Percentiles rank a stretch among this genome's conserved stretches.
Evolutionary conservation across 2,113 vertebrate species (phyloP).

Genomic region (Ovibos moschatus): DNA sequence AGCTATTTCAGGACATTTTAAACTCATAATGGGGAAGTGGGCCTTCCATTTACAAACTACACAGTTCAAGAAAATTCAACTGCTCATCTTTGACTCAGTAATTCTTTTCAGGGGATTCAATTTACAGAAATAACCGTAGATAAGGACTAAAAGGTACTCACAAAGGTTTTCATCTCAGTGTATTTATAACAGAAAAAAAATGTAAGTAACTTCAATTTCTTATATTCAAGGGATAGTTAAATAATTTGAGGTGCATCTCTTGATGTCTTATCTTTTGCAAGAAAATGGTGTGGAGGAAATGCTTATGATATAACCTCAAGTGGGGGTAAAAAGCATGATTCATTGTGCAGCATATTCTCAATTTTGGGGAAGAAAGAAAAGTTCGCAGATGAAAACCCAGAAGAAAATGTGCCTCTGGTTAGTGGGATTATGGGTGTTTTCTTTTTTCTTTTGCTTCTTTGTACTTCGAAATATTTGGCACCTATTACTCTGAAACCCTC

Average conservation of each 20-base stretch:
- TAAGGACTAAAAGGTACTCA: neutral
- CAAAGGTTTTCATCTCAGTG: neutral
- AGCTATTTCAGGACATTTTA: neutral
- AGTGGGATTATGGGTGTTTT: neutral
- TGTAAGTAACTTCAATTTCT: neutral
- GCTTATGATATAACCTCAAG: rapidly evolving
- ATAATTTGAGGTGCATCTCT: neutral
- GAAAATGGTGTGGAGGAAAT: neutral
- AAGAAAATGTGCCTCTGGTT: neutral
- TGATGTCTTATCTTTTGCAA: neutral
- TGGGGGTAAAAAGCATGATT: too few relatives aligned
- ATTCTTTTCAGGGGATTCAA: neutral
- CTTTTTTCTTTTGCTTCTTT: neutral
- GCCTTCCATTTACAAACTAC: neutral
- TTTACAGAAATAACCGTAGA: neutral
- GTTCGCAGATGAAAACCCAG: neutral
- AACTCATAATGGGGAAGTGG: neutral
- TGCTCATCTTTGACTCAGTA: neutral
- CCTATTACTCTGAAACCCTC: neutral
- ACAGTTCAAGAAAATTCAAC: neutral
- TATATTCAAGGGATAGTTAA: neutral
- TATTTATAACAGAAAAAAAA: neutral
- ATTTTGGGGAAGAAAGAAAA: neutral
- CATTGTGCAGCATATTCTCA: neutral
- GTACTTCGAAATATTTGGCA: neutral